Base-by-base conservation (phyloP, 2,797 vertebrate species). In the Pseudomugil gertrudae region DNA sequence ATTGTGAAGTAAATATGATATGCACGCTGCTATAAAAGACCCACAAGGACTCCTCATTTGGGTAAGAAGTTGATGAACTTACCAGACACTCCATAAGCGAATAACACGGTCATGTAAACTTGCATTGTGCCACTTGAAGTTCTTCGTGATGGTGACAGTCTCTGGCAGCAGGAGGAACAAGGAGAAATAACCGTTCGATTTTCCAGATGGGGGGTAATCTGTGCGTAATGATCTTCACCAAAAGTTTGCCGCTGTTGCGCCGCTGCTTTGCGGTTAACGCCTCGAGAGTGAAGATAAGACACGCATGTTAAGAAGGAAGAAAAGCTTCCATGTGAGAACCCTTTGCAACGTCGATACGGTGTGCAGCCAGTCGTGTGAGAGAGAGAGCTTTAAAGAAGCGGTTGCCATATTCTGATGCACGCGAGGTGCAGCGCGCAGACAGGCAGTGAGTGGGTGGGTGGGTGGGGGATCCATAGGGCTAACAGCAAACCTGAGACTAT, bases 11-110 rank as follows among this genome's bases (percentile, higher is more conserved):
- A 40, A 36, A 14, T 40, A 4, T 40, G 38, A n/a, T 11, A 7
- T 43, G 7, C 2, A 43, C 8, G 17, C 19, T 43, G 38, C 38
- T 17, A 40, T 17, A 40, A 5, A 40, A 33, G 7, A n/a, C 10
- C 7, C 9, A n/a, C 3, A 64, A 17, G 0, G 24, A 58, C 14
- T 27, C 15, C 0, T 10, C 0, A 5, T 26, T 47, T 30, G 32
- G 0, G 1, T 50, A 8, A 52, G 14, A 26, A 79, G 61, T 79
- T 73, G 57, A 3, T 9, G n/a, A 68, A 88, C 87, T 91, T 55
- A 91, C 89, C 89, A 0, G 82, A 80, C 36, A 87, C 83, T 29
- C 85, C 89, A 36, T n/a, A 87, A 0, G 64, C 78, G 15, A 90
- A 58, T 0, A 89, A 57, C 66, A 87, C 69, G 17, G 74, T 83